Conservation (phyloP, 2,888 invertebrate genomes). For the Allolobophora icterica region DNA sequence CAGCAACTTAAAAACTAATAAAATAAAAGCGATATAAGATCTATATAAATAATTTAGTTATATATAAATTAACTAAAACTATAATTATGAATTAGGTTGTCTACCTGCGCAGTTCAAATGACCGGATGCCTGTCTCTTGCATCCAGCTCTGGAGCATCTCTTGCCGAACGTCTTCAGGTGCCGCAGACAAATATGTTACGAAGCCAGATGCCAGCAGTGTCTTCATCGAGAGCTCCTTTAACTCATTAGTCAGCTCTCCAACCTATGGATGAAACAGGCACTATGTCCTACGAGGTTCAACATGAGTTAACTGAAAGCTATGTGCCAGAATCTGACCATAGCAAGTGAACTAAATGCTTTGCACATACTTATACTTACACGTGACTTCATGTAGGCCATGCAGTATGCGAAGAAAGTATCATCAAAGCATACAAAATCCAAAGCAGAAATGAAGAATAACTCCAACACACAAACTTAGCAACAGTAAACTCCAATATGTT, state of each 20-base stretch:
- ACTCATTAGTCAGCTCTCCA: slow-evolving; percentile 70
- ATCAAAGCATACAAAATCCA: too few relatives aligned
- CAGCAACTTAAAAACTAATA: background rate
- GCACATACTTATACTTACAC: too few relatives aligned
- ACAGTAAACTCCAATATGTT: too few relatives aligned
- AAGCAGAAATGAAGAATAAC: too few relatives aligned
- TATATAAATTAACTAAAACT: background rate
- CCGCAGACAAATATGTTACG: slow-evolving; percentile 77
- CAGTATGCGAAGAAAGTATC: too few relatives aligned
- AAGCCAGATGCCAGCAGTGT: slow-evolving; percentile 80
- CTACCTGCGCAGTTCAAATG: slow-evolving; percentile 62
- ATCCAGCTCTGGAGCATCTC: slow-evolving; percentile 67
- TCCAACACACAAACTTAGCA: too few relatives aligned
- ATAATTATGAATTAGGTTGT: background rate
- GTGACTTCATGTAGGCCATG: too few relatives aligned
- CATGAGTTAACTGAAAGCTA: background rate
- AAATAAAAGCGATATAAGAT: background rate
- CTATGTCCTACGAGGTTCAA: background rate
- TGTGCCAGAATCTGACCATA: background rate
- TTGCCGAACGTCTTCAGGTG: slow-evolving; percentile 76
- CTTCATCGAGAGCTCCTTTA: slow-evolving; percentile 73
- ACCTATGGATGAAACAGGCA: slow-evolving; percentile 57
- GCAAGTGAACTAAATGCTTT: background rate
- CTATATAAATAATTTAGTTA: background rate
- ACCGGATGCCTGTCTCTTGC: slow-evolving; percentile 46